phyloP scores from a whole-genome alignment of 2,888 invertebrate genomes.

The Hypercompe scribonia region DNA sequence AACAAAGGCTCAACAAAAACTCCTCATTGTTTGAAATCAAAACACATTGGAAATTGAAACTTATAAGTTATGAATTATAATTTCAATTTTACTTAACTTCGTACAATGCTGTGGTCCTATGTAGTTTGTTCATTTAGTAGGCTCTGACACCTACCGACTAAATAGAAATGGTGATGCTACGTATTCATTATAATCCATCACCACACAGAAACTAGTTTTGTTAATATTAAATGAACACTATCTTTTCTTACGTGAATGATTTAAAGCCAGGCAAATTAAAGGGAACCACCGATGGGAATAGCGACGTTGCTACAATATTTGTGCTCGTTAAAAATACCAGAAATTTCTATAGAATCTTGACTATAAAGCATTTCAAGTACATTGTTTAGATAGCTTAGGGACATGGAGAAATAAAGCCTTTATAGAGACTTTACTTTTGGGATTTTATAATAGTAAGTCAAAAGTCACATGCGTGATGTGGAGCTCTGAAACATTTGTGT shows the following conservation, averaged over 20 bases:
- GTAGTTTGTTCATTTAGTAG: no score
- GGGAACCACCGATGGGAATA: constrained; percentile 43
- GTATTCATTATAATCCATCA: no score
- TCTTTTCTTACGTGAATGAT: constrained; percentile 25
- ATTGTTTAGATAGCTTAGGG: constrained; percentile 36
- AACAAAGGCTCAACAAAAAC: constrained; percentile 23
- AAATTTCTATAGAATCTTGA: constrained; percentile 31
- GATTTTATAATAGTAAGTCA: not conserved
- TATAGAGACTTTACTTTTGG: not conserved
- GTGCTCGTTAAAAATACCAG: constrained; percentile 56
- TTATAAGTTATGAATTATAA: not conserved
- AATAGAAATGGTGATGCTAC: no score
- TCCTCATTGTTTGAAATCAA: constrained; percentile 26
- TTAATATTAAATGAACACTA: constrained; percentile 21
- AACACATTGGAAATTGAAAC: constrained; percentile 12
- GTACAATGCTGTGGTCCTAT: no score
- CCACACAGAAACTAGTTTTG: no score
- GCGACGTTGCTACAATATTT: constrained; percentile 55
- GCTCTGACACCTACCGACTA: no score
- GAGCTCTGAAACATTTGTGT: no score
- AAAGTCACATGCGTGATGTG: no score
- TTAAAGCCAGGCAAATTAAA: constrained; percentile 52
- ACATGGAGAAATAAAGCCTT: constrained; percentile 3
- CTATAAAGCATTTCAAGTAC: constrained; percentile 38
- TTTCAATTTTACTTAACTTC: not conserved